Conservation (phyloP, 2,888 invertebrate species). For the Caenorhabditis japonica region DNA sequence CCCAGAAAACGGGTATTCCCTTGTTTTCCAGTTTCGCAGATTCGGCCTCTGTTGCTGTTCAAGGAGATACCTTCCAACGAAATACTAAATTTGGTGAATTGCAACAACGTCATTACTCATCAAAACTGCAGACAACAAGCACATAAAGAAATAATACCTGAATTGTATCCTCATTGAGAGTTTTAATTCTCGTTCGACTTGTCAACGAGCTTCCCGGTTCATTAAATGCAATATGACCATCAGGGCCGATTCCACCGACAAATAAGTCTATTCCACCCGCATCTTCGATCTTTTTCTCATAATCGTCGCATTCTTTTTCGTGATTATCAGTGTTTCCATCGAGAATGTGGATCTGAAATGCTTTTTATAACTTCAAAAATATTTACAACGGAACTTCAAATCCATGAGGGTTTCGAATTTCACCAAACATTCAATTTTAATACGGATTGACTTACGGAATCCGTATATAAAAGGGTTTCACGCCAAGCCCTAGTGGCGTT, state of each 20-base stretch:
- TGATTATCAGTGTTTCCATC: conserved; percentile 92
- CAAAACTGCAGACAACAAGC: too few relatives aligned
- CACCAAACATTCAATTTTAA: too few relatives aligned
- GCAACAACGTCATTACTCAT: too few relatives aligned
- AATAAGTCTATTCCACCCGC: conserved; percentile 96
- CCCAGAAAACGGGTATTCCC: too few relatives aligned
- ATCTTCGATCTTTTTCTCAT: conserved; percentile 87
- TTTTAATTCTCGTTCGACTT: conserved; percentile 96
- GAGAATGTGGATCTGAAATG: conserved; percentile 84
- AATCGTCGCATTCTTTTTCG: conserved; percentile 85
- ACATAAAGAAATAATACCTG: conserved; percentile 80
- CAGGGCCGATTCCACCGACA: conserved; percentile 96
- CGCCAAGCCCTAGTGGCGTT: too few relatives aligned
- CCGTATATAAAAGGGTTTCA: too few relatives aligned
- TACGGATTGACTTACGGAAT: too few relatives aligned
- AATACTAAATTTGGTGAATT: too few relatives aligned
- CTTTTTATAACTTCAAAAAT: neutral
- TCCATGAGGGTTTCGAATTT: too few relatives aligned
- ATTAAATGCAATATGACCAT: conserved; percentile 99
- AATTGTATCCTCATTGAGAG: conserved; percentile 91
- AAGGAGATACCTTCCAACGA: neutral
- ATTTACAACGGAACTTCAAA: too few relatives aligned
- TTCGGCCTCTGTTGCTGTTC: too few relatives aligned
- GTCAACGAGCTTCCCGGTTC: conserved; percentile 97
- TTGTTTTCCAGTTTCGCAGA: too few relatives aligned